Evolutionary conservation across 1,140 invertebrate genomes (phyloP), one percentile per base, ranked within the genome.

Genomic region (Copidosoma floridanum): DNA sequence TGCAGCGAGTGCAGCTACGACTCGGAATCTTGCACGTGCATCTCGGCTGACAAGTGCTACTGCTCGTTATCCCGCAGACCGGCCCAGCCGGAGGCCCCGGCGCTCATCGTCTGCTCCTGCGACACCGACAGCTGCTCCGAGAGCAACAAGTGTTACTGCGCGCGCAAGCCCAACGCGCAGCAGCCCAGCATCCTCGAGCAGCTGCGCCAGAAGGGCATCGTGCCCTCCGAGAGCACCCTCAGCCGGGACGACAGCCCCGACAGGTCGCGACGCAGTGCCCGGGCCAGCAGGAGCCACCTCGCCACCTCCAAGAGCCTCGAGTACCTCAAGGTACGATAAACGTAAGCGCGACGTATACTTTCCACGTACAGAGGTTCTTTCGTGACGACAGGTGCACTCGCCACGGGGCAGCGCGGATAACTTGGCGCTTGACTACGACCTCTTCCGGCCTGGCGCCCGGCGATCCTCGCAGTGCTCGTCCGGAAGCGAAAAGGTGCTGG

Each of bases 131-230:
- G 89, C 65, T 94, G 92, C 72, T 85, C 89, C 0, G 92, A 92
- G 57, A 91, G 89, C 71, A 92, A 93, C 70, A 93, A 93, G 72
- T 95, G 92, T 71, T 95, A 95, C 71, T 95, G 92, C 74, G 79
- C 84, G 8, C 80, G 81, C 2, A 79, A 77, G 2, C 65, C 72
- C 14, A 2, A 8, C 26, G 23, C 14, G 0, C 23, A 43, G 14
- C 74, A 79, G 29, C 71, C 76, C 5, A 80, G 72, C 1, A 78
- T 83, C 47, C 67, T 84, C 32, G 81, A 83, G 50, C 82, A 85
- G 63, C 65, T 85, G 1, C 75, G 79, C 32, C 79, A 83, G 59
- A 77, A 79, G 27, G 82, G 83, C 11, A 84, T 84, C 46, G 78
- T 83, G 18, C 81, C 81, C 6, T 74, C 80, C 3, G 82, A 84